Base-by-base conservation (phyloP, 2,888 invertebrate genomes). In the Eudemis profundana region DNA sequence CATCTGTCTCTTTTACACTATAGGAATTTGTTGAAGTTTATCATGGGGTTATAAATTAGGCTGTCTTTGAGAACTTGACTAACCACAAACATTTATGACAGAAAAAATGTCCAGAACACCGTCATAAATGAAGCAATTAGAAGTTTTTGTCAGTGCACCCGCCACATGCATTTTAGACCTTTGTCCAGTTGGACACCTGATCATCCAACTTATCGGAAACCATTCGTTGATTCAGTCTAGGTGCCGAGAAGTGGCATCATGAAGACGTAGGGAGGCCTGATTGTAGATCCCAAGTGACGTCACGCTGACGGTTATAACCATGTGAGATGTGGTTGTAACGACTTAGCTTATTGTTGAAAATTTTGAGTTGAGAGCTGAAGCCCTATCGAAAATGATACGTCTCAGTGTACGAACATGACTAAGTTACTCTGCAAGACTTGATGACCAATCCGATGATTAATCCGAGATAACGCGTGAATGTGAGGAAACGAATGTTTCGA, bases 171-270 rank as follows among this genome's bases (percentile, higher is more conserved):
- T 44, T 3, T 29, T 29, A n/a, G 27, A 27, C 4, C 21, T 46
- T 46, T 29, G 17, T 29, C 40, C 36, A 42, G 15, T 42, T 27
- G 27, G 8, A 54, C 40, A 40, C 40, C 14, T 5, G 12, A 54
- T 53, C 23, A 40, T 27, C 40, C 27, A 23, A 23, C 23, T 23
- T 54, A 53, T 40, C 15, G 15, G 40, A 54, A 38, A 15, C 12
- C 42, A 27, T 56, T 44, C 40, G 27, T 40, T 56, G 56, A 29
- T 17, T 42, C 56, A 44, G 40, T 56, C 56, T 56, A 17, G 17
- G 12, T 27, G 42, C 17, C 7, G 2, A 7, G 8, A 33, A 33
- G 2, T 8, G 8, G 8, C 33, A 33, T 33, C 33, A 33, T 33
- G 33, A 33, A 33, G 33, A 33, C 10, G 33, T 33, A 8, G 10